Evolutionary conservation across 2,888 invertebrate genomes (phyloP).

Genomic region (Heteropelma amictum): DNA sequence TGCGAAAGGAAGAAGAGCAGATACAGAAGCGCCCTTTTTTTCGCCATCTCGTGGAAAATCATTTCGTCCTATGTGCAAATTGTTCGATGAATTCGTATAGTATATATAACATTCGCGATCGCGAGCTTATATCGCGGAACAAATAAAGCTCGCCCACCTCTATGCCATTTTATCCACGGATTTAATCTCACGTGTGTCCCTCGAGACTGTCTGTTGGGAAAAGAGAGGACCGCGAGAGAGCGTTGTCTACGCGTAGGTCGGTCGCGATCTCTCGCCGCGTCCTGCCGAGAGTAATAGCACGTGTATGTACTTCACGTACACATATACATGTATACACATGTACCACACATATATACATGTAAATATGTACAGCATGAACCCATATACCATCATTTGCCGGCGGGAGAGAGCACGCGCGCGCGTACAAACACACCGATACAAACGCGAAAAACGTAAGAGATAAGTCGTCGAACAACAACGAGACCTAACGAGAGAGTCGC

Average conservation of each 20-base stretch:
- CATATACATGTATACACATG: not conserved
- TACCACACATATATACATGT: not conserved
- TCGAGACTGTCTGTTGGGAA: not conserved
- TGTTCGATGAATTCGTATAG: slow-evolving; percentile 42
- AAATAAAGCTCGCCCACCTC: slow-evolving; percentile 56
- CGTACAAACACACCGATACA: too few species aligned
- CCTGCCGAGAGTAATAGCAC: slow-evolving; percentile 24
- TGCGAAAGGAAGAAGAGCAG: not conserved
- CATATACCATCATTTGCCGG: not conserved
- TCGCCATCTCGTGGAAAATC: slow-evolving; percentile 15
- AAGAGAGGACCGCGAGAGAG: slow-evolving; percentile 33
- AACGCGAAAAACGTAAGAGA: slow-evolving; percentile 21
- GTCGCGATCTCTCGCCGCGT: slow-evolving; percentile 39
- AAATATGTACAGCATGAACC: not conserved
- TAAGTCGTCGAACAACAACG: slow-evolving; percentile 58
- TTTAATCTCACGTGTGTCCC: slow-evolving; percentile 50
- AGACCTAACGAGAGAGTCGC: slow-evolving; percentile 57
- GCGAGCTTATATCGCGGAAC: slow-evolving; percentile 50
- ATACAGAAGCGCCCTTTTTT: not conserved
- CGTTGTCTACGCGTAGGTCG: slow-evolving; percentile 50
- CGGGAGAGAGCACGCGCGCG: not conserved
- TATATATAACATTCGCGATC: not conserved
- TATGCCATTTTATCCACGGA: slow-evolving; percentile 50
- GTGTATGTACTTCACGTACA: slow-evolving; percentile 5
- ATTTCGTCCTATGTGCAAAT: slow-evolving; percentile 56